These are phyloP conservation scores for Papilio demoleus DNA, from an alignment of 2,888 invertebrate genomes.

Conservation along the genomic window DNA sequence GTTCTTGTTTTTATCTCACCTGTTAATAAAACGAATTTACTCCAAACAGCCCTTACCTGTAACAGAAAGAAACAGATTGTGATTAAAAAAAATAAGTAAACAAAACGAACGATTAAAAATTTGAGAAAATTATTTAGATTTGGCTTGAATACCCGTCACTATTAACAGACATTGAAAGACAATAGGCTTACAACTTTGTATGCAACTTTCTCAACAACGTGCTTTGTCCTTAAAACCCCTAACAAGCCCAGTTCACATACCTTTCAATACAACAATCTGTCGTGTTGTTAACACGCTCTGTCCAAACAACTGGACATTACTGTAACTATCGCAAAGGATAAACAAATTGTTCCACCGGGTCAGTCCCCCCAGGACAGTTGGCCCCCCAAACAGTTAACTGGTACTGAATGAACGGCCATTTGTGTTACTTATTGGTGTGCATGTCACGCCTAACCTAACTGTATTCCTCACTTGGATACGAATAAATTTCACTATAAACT, in stretches of 20 bases:
- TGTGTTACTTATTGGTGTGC: constrained; percentile 34
- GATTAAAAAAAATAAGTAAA: no score
- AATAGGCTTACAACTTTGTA: background rate
- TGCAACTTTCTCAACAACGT: background rate
- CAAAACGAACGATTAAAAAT: no score
- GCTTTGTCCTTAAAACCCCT: no score
- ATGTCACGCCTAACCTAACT: constrained; percentile 28
- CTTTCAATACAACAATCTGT: constrained; percentile 6
- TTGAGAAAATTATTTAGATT: no score
- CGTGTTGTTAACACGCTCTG: constrained; percentile 22
- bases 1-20: no score
- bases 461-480: constrained; percentile 6
- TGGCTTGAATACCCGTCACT: no score
- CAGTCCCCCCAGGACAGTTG: constrained; percentile 23
- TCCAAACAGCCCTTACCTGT: no score
- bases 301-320: constrained; percentile 28
- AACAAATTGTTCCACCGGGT: constrained; percentile 29
- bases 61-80: no score
- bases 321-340: constrained; percentile 21
- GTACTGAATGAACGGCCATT: constrained; percentile 32
- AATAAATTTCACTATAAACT: constrained; percentile 9
- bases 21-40: no score
- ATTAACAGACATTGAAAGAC: background rate
- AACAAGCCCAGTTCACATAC: background rate
- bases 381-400: constrained; percentile 31